Base-by-base conservation (phyloP, 2,888 invertebrate genomes). In the Ditylenchus weischeri region DNA sequence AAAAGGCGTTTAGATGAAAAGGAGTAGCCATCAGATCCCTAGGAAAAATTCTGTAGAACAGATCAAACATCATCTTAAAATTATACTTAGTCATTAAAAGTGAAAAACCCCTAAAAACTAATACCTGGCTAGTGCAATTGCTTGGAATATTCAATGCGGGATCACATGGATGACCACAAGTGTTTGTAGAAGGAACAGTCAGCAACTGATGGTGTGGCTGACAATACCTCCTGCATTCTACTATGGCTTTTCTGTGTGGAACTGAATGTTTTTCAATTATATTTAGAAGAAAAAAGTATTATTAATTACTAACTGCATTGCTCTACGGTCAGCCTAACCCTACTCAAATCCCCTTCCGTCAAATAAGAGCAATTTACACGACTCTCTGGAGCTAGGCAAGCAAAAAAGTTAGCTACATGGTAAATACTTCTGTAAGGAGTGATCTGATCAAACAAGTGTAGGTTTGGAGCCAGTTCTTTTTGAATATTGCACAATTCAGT, bases 21-120 rank as follows among this genome's bases (percentile, higher is more conserved):
- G 77, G 76, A 15, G 57, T 23, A 6, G 69, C 60, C 7, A 65
- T 66, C 43, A 76, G 59, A 57, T 76, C 71, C 49, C 69, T 68
- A 10, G 81, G 81, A n/a, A 81, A 72, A 13, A 81, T 72, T n/a
- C 81, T 79, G 62, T 81, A 81, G 73, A 81, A 80, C 2, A 81
- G 69, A 68, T 81, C 81, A 64, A 77, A 75, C 72, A 80, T 76
- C 74, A 79, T 80, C 48, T 75, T 73, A 6, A 76, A 74, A 35
- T 19, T 19, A 21, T 48, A 36, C 29, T 2, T 29, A 29, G 29
- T 15, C 21, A n/a, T 6, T 23, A 21, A 7, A 62, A 4, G 10
- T 18, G 0, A 35, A 11, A 36, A 23, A 11, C 18, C n/a, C n/a
- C 35, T 15, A 11, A 50, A 36, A 43, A n/a, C 57, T 38, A 13